Evolutionary conservation across 2,797 vertebrate genomes (phyloP), one percentile per base, ranked within the genome.

Genomic region (Jordanella pulchra): DNA sequence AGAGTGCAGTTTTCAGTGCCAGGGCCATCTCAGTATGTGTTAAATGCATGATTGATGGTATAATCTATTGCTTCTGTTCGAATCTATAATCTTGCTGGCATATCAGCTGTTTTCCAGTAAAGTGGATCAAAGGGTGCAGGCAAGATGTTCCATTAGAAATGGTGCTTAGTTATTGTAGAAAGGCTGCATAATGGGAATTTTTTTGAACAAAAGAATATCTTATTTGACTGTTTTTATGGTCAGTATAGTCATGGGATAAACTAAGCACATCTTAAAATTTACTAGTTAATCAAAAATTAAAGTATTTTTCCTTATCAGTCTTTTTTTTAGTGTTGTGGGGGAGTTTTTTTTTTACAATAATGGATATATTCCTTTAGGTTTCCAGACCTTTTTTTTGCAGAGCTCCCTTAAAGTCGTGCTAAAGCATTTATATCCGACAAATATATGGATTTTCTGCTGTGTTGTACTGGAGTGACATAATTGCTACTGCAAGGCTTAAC

Each of bases 21-120:
- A 61, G 65, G 32, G 15, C 54, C 27, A 1, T 56, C 70, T 71
- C 76, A 47, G 76, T 71, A 67, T 79, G 85, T 56, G 53, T 11
- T 63, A 53, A 83, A 73, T 44, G 44, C 55, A 72, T 76, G 72
- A 81, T 71, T 76, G 79, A 86, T 79, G 11, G 58, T 45, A 55
- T 72, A 69, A 80, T 76, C 56, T 42, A 39, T 28, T 54, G 21
- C 65, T 73, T 73, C 58, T 69, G 53, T 72, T 63, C 50, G 68
- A 72, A 76, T 68, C 60, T 28, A 44, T 35, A 60, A 54, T 32
- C 67, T 35, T 44, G 50, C 54, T 55, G 66, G 63, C 63, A 79
- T 76, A 61, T 77, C 61, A 73, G 71, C 69, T 47, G 30, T 50
- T 61, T 80, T 71, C 53, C 71, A 63, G n/a, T 50, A 54, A 39